phyloP scores from a whole-genome alignment of 2,113 vertebrate genomes.

The Petaurus breviceps region DNA sequence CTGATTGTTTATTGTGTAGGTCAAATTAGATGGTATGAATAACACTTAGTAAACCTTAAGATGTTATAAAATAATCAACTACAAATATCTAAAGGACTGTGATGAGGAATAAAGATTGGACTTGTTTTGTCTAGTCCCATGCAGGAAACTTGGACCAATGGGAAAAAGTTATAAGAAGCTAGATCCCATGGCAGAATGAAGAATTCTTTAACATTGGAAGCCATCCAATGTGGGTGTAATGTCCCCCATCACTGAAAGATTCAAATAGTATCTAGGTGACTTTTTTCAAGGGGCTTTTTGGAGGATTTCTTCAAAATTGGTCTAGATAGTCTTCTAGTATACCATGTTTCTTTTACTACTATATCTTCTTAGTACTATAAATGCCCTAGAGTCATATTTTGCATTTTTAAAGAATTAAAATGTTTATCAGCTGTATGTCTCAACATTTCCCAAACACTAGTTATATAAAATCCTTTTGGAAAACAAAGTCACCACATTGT shows the following conservation, averaged over 20 bases:
- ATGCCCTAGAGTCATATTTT: background rate
- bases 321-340: background rate
- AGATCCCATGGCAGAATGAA: background rate
- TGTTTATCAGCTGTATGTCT: conserved; percentile 8
- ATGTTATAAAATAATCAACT: background rate
- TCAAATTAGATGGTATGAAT: background rate
- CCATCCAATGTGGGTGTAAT: background rate
- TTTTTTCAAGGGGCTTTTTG: background rate
- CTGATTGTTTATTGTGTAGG: background rate
- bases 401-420: conserved; percentile 42
- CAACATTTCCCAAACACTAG: conserved; percentile 25
- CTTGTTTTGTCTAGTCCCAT: background rate
- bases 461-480: conserved; percentile 26
- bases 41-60: background rate
- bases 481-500: conserved; percentile 32
- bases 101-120: background rate
- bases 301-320: background rate
- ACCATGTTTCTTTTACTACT: background rate
- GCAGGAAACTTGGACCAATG: background rate
- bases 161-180: background rate
- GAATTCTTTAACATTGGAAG: background rate
- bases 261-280: background rate
- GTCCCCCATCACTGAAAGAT: background rate
- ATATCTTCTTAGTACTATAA: background rate
- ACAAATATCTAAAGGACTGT: background rate